These are phyloP conservation scores for Hylia prasina DNA, from an alignment of 2,113 vertebrate species.

Conservation along the genomic window DNA sequence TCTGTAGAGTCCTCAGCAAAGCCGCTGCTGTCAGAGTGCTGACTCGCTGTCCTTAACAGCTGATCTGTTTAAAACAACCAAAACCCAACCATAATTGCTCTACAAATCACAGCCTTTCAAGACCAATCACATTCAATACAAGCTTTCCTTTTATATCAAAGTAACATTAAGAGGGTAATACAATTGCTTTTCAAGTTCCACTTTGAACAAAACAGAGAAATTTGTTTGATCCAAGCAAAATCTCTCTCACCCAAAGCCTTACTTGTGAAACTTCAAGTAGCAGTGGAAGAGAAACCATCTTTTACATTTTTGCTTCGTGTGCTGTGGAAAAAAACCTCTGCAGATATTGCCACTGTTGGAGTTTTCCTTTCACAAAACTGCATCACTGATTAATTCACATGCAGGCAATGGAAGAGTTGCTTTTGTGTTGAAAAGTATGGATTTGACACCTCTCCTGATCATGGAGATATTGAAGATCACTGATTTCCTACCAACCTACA, in stretches of 20 bases:
- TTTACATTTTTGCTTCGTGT: neutral
- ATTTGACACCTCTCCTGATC: neutral
- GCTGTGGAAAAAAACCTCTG: neutral
- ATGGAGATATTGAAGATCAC: neutral
- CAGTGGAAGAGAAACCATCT: neutral
- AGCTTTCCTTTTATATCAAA: neutral
- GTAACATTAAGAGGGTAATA: neutral
- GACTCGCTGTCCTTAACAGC: conserved; percentile 84
- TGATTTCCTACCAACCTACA: neutral
- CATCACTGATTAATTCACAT: neutral
- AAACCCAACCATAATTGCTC: neutral
- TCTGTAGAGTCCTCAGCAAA: conserved; percentile 92
- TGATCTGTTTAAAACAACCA: conserved; percentile 67
- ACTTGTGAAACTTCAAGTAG: neutral
- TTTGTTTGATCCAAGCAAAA: neutral
- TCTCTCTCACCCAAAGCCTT: neutral
- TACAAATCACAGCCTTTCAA: neutral
- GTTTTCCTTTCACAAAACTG: neutral
- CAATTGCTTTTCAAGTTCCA: neutral
- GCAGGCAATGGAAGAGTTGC: neutral
- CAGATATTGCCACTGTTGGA: neutral
- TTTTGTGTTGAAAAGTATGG: neutral
- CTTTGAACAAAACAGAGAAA: neutral
- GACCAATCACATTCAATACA: neutral
- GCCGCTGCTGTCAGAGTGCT: conserved; percentile 97